Evolutionary conservation across 2,797 vertebrate species (phyloP).

Genomic region (Peromyscus attwateri): DNA sequence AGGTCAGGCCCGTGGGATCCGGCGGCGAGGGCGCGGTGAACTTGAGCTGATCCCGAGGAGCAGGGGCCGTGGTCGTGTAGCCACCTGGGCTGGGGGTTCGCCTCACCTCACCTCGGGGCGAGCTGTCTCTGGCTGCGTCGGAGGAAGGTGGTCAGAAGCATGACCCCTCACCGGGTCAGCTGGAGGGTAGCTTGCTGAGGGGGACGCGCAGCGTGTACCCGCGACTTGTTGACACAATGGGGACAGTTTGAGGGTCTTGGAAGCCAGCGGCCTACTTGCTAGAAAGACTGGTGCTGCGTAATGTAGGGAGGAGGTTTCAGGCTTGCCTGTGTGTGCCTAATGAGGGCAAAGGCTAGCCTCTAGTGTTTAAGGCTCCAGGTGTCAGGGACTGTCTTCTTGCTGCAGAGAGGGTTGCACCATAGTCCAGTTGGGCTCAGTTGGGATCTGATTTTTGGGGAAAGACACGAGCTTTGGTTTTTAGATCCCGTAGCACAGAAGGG

Average conservation of each 20-base stretch:
- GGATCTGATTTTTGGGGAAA: background rate
- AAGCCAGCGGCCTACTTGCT: background rate
- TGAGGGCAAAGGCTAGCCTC: background rate
- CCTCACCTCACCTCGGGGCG: background rate
- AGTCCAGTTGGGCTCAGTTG: background rate
- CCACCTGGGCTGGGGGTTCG: background rate
- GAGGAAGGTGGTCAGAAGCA: background rate
- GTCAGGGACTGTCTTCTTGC: background rate
- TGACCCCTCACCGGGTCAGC: background rate
- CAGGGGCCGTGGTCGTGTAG: background rate
- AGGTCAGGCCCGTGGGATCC: conserved; percentile 89
- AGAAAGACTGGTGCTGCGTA: background rate
- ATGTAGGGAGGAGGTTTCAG: background rate
- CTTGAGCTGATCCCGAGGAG: background rate
- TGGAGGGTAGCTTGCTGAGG: background rate
- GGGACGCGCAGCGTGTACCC: too few species aligned
- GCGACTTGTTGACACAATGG: background rate
- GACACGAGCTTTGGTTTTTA: background rate
- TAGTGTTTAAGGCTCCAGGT: background rate
- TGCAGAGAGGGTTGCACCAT: background rate
- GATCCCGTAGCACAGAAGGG: background rate
- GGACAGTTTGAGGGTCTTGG: background rate
- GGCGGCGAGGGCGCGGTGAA: background rate
- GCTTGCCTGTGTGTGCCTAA: background rate
- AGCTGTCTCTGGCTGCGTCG: background rate